Evolutionary conservation across 2,888 invertebrate genomes (phyloP).

Genomic region (Choristoneura rosaceana): DNA sequence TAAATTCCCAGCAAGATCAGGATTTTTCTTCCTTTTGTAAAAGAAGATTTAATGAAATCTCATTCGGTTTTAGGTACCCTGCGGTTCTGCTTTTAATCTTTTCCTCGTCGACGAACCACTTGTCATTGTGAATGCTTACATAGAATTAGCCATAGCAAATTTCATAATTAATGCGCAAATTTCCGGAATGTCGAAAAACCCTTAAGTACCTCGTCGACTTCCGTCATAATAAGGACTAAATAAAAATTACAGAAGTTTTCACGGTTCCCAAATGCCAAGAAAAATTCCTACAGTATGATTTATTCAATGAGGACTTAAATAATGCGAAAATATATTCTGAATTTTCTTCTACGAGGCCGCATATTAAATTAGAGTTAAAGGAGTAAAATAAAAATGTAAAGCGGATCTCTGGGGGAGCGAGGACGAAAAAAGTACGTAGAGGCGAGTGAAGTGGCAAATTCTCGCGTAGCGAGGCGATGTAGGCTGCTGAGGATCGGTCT

Average conservation of each 20-base stretch:
- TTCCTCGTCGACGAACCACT: constrained; percentile 36
- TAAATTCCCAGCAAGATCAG: constrained; percentile 74
- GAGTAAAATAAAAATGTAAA: constrained; percentile 78
- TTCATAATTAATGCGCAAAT: constrained; percentile 16
- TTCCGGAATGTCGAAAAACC: not conserved
- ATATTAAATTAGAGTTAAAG: constrained; percentile 80
- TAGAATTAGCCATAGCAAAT: constrained; percentile 23
- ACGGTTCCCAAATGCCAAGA: constrained; percentile 2
- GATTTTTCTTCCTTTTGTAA: constrained; percentile 66
- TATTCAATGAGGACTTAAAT: constrained; percentile 69
- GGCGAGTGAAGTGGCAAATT: constrained; percentile 52
- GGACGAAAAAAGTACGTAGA: constrained; percentile 57
- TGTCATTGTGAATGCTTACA: constrained; percentile 34
- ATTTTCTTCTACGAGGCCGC: constrained; percentile 71
- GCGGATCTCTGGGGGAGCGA: constrained; percentile 65
- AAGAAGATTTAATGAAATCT: constrained; percentile 73
- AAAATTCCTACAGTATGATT: constrained; percentile 44
- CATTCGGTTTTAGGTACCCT: constrained; percentile 60
- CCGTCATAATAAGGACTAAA: constrained; percentile 1
- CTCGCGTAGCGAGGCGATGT: constrained; percentile 56
- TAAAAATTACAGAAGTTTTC: constrained; percentile 10
- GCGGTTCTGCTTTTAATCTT: constrained; percentile 43
- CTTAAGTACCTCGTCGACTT: not conserved
- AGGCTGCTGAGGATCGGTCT: constrained; percentile 55
- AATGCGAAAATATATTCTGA: constrained; percentile 73